A percentile compares a stretch with the other conserved stretches of the same genome.
phyloP scores from a whole-genome alignment of 2,888 invertebrate species.

The Standfussiana lucernea region DNA sequence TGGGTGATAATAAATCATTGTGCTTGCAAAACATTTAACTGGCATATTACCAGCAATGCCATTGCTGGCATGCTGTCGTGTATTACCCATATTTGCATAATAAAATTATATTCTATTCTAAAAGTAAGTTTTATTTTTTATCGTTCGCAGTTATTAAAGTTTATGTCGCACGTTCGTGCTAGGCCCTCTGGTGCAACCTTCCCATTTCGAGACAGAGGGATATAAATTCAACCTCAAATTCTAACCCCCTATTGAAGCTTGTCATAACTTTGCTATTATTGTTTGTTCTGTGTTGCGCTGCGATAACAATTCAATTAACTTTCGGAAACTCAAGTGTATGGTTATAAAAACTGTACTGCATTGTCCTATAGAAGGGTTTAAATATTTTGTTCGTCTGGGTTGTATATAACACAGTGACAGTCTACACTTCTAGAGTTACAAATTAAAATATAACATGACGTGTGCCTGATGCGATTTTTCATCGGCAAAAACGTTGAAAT shows the following conservation, averaged over 20 bases:
- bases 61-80: too few species aligned
- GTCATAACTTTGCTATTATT: slow-evolving; percentile 36
- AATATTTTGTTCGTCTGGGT: background rate
- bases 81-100: too few species aligned
- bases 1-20: too few species aligned
- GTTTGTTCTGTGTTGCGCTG: slow-evolving; percentile 9
- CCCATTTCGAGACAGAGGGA: slow-evolving; percentile 27
- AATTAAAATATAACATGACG: background rate
- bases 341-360: background rate
- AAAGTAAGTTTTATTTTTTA: too few species aligned
- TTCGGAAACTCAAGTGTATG: background rate
- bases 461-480: too few species aligned
- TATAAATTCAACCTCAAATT: slow-evolving; percentile 51
- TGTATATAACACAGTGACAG: background rate
- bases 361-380: background rate
- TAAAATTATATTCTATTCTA: too few species aligned
- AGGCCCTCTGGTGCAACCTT: slow-evolving; percentile 59
- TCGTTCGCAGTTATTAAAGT: too few species aligned
- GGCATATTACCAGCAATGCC: too few species aligned
- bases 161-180: background rate
- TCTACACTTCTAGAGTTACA: background rate
- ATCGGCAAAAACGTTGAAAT: too few species aligned
- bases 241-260: slow-evolving; percentile 32
- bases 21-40: too few species aligned
- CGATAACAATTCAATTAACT: slow-evolving; percentile 47